Evolutionary conservation across 2,113 vertebrate species (phyloP), one percentile per base, ranked within the genome.

Genomic region (Bagarius yarrelli): DNA sequence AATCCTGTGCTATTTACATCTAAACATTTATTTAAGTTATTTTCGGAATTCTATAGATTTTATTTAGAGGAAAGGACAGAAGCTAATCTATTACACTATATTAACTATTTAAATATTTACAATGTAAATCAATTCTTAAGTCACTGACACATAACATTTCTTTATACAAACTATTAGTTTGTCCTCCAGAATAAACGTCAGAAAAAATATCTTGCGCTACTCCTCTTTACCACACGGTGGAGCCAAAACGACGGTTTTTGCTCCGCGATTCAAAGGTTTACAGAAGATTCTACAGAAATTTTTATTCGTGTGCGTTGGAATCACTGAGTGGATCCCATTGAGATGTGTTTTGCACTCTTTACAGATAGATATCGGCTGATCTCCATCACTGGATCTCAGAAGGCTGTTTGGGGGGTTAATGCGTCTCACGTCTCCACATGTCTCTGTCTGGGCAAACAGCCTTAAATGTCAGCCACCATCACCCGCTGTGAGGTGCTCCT

Each of bases 201-300:
- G 12, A 36, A 56, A 73, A 55, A 13, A 36, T 55, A 79, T 18
- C 21, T 36, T 18, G 23, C 30, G 3, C 5, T 59, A 11, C 34
- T 76, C 3, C 2, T 18, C 25, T 23, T 21, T 8, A 3, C 86
- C 90, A 88, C 90, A 86, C 88, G 91, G 87, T 74, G 85, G 90
- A 81, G 19, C 72, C 61, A 53, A 25, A 30, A 63, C 18, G 40
- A 56, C 27, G 50, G 30, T n/a, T 25, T 78, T 36, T 34, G 56
- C 25, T 60, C 34, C 40, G 52, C 18, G 27, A 69, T n/a, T 40
- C 32, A 36, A 23, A 0, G 23, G 8, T 30, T 36, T 8, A 21
- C 44, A 78, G n/a, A 27, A 67, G 44, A 16, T 21, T 53, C n/a
- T 19, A 36, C 19, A 32, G 2, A 69, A 25, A 40, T 56, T 19